A percentile compares a stretch with the other conserved stretches of the same genome.
Conservation (phyloP, 2,797 vertebrate species). For the Chelonia mydas region DNA sequence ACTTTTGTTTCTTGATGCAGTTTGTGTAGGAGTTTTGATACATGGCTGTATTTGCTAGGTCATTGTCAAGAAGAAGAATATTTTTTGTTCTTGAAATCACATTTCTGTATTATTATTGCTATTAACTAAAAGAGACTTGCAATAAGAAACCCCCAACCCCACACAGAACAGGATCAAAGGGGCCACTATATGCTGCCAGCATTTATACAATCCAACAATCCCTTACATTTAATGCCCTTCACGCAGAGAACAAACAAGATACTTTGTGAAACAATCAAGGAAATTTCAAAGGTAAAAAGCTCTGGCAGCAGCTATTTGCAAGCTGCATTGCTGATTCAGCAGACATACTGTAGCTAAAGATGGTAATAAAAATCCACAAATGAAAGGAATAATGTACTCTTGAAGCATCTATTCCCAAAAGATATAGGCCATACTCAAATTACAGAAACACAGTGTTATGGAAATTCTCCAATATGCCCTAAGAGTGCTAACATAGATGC, state of each 20-base stretch:
- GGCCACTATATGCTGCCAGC: background rate
- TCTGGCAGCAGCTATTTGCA: slow-evolving; percentile 59
- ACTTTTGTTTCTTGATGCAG: background rate
- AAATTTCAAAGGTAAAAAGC: slow-evolving; percentile 65
- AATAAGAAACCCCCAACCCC: background rate
- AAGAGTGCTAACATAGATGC: background rate
- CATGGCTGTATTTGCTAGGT: background rate
- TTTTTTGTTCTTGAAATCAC: background rate
- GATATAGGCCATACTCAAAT: slow-evolving; percentile 1
- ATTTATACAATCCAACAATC: slow-evolving; percentile 2
- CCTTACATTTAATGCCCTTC: slow-evolving; percentile 29
- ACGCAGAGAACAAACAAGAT: slow-evolving; percentile 10
- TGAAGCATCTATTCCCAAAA: slow-evolving; percentile 43
- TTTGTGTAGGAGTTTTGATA: background rate
- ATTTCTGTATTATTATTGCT: background rate
- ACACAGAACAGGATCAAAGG: background rate
- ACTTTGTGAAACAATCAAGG: slow-evolving; percentile 30
- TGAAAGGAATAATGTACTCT: slow-evolving; percentile 26
- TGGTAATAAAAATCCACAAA: slow-evolving; percentile 57
- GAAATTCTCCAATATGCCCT: background rate
- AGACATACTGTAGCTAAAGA: slow-evolving; percentile 44
- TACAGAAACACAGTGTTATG: background rate
- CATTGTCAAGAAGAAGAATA: background rate
- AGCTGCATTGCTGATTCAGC: slow-evolving; percentile 63
- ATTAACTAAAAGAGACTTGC: background rate